phyloP scores from a whole-genome alignment of 2,888 invertebrate species.

The Diachrysia chrysitis region DNA sequence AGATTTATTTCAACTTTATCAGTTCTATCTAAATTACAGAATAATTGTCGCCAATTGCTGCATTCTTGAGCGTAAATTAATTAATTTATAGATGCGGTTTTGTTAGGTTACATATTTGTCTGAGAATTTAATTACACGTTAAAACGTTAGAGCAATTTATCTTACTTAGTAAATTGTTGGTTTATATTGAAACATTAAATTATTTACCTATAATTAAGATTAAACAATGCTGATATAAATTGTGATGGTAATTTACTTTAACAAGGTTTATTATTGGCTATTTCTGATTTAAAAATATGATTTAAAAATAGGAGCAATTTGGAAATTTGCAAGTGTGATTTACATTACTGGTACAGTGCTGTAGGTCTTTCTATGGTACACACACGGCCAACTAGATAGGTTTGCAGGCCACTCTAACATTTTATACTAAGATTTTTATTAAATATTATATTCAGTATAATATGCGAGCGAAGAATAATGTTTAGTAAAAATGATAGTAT shows the following conservation, averaged over 20 bases:
- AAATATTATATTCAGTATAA: no score
- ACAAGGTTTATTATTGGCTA: background rate
- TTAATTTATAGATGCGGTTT: conserved; percentile 39
- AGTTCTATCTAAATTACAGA: conserved; percentile 32
- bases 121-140: conserved; percentile 22
- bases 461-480: no score
- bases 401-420: no score
- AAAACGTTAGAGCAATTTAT: conserved; percentile 8
- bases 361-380: no score
- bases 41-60: conserved; percentile 32
- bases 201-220: conserved; percentile 8
- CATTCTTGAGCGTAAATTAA: conserved; percentile 22
- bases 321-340: no score
- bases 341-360: no score
- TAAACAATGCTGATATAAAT: conserved; percentile 7
- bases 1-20: conserved; percentile 39
- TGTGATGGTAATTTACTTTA: background rate
- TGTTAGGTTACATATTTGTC: conserved; percentile 33
- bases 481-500: no score
- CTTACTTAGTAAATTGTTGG: conserved; percentile 7
- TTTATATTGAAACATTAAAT: conserved; percentile 6
- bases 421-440: no score
- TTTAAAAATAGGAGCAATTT: no score
- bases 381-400: no score
- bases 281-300: no score